These are phyloP conservation scores for Venusia cambrica DNA, from an alignment of 2,888 invertebrate genomes.

Conservation along the genomic window DNA sequence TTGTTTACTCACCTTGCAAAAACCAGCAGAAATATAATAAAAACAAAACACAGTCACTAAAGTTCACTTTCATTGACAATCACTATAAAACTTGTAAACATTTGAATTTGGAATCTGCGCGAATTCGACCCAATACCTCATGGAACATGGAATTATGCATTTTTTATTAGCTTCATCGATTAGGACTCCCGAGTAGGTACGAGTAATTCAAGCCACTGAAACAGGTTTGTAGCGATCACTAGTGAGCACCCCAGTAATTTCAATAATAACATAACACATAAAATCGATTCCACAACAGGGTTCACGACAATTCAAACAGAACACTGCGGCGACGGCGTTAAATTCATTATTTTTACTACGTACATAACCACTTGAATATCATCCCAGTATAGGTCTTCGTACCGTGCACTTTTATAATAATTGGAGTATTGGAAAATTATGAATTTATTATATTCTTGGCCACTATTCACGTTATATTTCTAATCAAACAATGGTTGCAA, in stretches of 20 bases:
- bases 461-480: slow-evolving; percentile 63
- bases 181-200: slow-evolving; percentile 44
- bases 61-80: slow-evolving; percentile 30
- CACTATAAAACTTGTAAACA: slow-evolving; percentile 40
- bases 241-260: slow-evolving; percentile 74
- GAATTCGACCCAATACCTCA: slow-evolving; percentile 62
- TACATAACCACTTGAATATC: slow-evolving; percentile 46
- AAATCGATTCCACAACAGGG: slow-evolving; percentile 77
- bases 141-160: slow-evolving; percentile 75
- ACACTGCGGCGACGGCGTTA: slow-evolving; percentile 68
- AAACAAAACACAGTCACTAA: slow-evolving; percentile 36
- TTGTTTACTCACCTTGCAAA: slow-evolving; percentile 67
- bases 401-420: slow-evolving; percentile 34
- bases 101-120: slow-evolving; percentile 45
- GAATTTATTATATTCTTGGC: slow-evolving; percentile 38
- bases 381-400: slow-evolving; percentile 30
- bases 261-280: slow-evolving; percentile 80
- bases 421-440: slow-evolving; percentile 33
- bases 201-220: slow-evolving; percentile 36
- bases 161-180: slow-evolving; percentile 77
- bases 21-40: too few species aligned
- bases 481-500: slow-evolving; percentile 67
- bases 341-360: slow-evolving; percentile 71
- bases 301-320: slow-evolving; percentile 72
- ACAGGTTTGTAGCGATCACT: slow-evolving; percentile 59